A percentile compares a stretch with the other conserved stretches of the same genome.
phyloP scores from a whole-genome alignment of 2,113 vertebrate species.

The Chrysemys picta region DNA sequence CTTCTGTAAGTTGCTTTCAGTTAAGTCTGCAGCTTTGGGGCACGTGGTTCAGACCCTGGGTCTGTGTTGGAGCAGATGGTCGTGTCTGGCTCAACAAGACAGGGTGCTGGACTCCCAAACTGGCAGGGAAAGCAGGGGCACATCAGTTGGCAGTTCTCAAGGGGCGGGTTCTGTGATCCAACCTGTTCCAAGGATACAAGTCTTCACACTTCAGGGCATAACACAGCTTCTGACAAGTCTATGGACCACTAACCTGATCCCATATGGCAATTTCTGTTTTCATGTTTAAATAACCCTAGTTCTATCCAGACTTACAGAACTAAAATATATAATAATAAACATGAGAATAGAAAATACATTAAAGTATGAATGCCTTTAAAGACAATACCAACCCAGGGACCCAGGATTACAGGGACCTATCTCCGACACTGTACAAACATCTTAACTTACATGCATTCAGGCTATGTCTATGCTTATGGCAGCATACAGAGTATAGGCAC shows the following conservation, averaged over 20 bases:
- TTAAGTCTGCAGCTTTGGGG: too few relatives aligned
- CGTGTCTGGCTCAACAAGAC: too few relatives aligned
- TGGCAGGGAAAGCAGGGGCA: too few relatives aligned
- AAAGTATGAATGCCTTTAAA: not conserved
- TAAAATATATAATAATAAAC: not conserved
- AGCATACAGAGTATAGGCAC: not conserved
- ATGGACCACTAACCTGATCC: not conserved
- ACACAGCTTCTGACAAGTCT: not conserved
- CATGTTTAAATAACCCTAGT: not conserved
- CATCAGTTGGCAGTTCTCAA: too few relatives aligned
- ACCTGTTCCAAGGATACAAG: not conserved
- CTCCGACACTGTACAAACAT: not conserved
- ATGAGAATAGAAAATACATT: not conserved
- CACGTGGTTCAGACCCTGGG: too few relatives aligned
- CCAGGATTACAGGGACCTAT: not conserved
- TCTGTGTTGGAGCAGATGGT: too few relatives aligned
- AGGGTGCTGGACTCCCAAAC: too few relatives aligned
- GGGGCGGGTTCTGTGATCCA: too few relatives aligned
- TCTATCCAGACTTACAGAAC: not conserved
- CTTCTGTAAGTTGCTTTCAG: too few relatives aligned
- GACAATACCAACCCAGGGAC: not conserved
- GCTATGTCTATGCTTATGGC: not conserved
- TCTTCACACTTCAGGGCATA: not conserved
- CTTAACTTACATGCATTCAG: not conserved
- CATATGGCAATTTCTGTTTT: not conserved